These are phyloP conservation scores for Ennomos fuscantarius DNA, from an alignment of 2,888 invertebrate genomes.

Conservation along the genomic window DNA sequence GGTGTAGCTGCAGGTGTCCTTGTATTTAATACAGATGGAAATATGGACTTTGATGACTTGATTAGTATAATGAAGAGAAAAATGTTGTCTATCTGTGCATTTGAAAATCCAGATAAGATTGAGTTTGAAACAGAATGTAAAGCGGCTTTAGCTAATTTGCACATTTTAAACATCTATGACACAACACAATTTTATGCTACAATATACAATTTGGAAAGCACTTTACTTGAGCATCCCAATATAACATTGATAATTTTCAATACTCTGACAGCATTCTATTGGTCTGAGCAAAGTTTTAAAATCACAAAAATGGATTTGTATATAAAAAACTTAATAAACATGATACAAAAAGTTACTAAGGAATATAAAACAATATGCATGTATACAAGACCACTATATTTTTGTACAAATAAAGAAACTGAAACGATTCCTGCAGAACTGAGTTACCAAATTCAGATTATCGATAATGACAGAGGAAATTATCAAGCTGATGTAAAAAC, in stretches of 20 bases:
- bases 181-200: conserved; percentile 69
- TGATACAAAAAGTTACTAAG: conserved; percentile 74
- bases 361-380: conserved; percentile 78
- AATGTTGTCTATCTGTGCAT: conserved; percentile 24
- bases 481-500: conserved; percentile 48
- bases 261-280: conserved; percentile 80
- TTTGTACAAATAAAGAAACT: conserved; percentile 68
- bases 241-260: conserved; percentile 73
- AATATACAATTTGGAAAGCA: conserved; percentile 71
- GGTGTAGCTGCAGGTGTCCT: conserved; percentile 64
- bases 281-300: conserved; percentile 78
- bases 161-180: conserved; percentile 70
- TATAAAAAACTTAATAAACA: conserved; percentile 67
- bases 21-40: conserved; percentile 73
- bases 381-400: conserved; percentile 83
- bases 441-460: conserved; percentile 69
- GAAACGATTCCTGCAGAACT: conserved; percentile 58
- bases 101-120: conserved; percentile 14
- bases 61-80: conserved; percentile 45
- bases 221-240: conserved; percentile 64
- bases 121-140: conserved; percentile 44
- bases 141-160: conserved; percentile 55
- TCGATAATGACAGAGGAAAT: conserved; percentile 32
- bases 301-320: conserved; percentile 80
- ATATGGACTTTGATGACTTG: conserved; percentile 59